Conservation (phyloP, 2,888 invertebrate species). For the Hypomecis punctinalis region DNA sequence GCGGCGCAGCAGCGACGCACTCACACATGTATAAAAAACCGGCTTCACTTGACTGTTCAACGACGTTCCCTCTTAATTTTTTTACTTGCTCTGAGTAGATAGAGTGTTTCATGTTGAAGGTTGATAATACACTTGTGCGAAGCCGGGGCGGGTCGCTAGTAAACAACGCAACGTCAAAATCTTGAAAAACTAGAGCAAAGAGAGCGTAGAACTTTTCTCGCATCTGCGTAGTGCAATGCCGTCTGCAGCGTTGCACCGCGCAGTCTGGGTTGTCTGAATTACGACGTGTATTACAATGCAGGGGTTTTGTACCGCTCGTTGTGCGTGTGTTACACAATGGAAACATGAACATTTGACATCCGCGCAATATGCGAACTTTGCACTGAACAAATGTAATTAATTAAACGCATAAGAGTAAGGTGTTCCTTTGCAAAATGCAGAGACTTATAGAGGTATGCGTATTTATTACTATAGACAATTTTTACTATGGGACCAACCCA, state of each 20-base stretch:
- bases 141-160: no score
- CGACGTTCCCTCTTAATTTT: no score
- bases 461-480: no score
- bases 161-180: no score
- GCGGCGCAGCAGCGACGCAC: no score
- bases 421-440: background rate
- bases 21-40: no score
- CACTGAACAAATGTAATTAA: slow-evolving; percentile 4
- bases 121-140: no score
- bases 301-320: slow-evolving; percentile 48
- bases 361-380: background rate
- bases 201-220: background rate
- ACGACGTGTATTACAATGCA: slow-evolving; percentile 29
- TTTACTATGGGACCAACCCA: no score
- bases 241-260: slow-evolving; percentile 15
- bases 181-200: background rate
- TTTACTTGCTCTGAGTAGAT: no score
- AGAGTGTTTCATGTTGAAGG: no score
- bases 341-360: slow-evolving; percentile 43
- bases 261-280: slow-evolving; percentile 11
- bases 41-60: no score
- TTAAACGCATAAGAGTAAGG: slow-evolving; percentile 15
- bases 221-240: slow-evolving; percentile 3
- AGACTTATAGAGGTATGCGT: no score
- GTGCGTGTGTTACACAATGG: slow-evolving; percentile 51